Base-by-base conservation (phyloP, 2,888 invertebrate genomes). In the Cynaeus angustus region DNA sequence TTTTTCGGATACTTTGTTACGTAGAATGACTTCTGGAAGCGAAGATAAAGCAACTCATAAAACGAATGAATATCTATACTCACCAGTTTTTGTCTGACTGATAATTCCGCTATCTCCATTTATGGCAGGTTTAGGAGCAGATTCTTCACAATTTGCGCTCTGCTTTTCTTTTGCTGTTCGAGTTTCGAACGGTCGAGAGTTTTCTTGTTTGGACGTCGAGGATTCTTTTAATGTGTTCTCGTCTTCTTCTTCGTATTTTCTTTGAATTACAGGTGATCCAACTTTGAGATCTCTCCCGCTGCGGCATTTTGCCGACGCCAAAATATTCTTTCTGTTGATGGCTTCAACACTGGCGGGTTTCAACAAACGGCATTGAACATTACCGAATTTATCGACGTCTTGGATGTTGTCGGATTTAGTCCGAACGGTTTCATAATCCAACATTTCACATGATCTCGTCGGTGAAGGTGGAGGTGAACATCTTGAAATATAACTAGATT, bases 221-320 rank as follows among this genome's bases (percentile, higher is more conserved):
- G 45, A 30, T 16, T 52, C 30, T 30, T 30, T 52, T 52, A 52
- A 30, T 52, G 55, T 16, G 48, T 50, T 62, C 13, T 62, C 41
- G n/a, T 68, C 72, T 48, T 89, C 89, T 79, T 91, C 91, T 70
- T 89, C 87, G 83, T 91, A 90, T 81, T 92, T 91, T 72, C 93
- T 88, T 85, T 92, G 91, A 78, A 93, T 89, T 74, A 92, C 87
- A 48, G 92, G 90, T 45, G 92, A 92, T 53, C 92, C 91, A 10
- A 89, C 87, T 78, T 92, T 92, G 65, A 90, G 87, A 83, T 93
- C 93, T 76, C 91, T 89, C 5, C 94, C 95, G 82, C 94, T 94
- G 79, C 95, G 90, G 82, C 93, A 94, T 84, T 94, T 92, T 0
- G 95, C 94, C 52, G 94, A 95, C 14, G 95, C 94, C 58, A 96